Conservation (phyloP, 2,113 vertebrate genomes). For the Protobothrops flavoviridis region DNA sequence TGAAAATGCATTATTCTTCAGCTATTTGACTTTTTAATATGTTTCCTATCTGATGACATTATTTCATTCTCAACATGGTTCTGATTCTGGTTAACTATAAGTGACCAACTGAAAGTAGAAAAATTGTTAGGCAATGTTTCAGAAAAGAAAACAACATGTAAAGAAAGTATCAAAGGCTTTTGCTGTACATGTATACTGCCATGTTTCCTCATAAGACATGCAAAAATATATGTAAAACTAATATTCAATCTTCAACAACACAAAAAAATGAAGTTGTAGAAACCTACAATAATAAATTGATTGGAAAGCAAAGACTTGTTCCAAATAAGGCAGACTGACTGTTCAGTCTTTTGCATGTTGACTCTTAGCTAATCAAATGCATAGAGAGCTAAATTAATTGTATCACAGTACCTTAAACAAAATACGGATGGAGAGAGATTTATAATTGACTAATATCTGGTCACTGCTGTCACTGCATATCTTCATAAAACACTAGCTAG, state of each 20-base stretch:
- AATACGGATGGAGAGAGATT: background rate
- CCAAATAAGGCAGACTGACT: conserved; percentile 21
- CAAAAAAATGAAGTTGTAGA: conserved; percentile 45
- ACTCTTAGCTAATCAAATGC: conserved; percentile 9
- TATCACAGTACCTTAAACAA: conserved; percentile 14
- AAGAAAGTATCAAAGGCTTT: conserved; percentile 45
- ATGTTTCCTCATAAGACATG: conserved; percentile 19
- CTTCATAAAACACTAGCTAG: conserved; percentile 6
- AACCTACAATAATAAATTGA: conserved; percentile 47
- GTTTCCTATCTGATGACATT: background rate
- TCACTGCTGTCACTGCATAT: background rate
- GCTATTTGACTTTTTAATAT: background rate
- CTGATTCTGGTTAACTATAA: background rate
- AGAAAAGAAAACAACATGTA: conserved; percentile 41
- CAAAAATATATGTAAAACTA: conserved; percentile 54
- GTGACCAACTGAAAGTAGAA: background rate
- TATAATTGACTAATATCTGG: conserved; percentile 23
- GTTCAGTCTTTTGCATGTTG: conserved; percentile 30
- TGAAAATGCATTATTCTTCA: background rate
- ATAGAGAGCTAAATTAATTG: conserved; percentile 32
- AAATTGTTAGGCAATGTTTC: conserved; percentile 40
- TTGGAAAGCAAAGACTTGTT: conserved; percentile 38
- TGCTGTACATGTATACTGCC: conserved; percentile 25
- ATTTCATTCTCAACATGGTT: background rate
- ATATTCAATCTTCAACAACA: conserved; percentile 54